Conservation (phyloP, 2,888 invertebrate species). For the Acleris sparsana region DNA sequence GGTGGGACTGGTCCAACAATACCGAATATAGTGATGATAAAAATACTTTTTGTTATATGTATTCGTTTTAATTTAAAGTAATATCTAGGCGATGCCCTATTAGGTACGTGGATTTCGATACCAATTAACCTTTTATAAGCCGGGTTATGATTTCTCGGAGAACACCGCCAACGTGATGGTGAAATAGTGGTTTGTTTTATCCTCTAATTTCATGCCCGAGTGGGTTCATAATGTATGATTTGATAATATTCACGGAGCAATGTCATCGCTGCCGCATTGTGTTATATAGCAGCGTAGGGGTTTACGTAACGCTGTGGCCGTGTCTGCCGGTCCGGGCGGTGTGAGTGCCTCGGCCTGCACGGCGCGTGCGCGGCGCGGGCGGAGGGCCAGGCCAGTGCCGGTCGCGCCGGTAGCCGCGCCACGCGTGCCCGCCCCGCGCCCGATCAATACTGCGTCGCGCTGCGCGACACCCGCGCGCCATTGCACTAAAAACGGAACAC, state of each 20-base stretch:
- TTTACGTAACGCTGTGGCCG: slow-evolving; percentile 32
- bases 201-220: not conserved
- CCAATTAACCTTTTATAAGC: not conserved
- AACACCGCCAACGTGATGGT: too few species aligned
- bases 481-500: slow-evolving; percentile 49
- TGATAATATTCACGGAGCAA: not conserved
- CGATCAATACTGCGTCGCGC: slow-evolving; percentile 53
- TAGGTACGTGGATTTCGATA: not conserved
- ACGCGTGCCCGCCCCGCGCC: slow-evolving; percentile 64
- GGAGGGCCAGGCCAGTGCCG: slow-evolving; percentile 66
- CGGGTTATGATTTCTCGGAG: too few species aligned
- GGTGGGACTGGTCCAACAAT: slow-evolving; percentile 7
- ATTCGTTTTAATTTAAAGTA: not conserved
- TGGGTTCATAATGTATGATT: not conserved
- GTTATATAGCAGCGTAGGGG: not conserved
- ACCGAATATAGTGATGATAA: not conserved
- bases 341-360: slow-evolving; percentile 37
- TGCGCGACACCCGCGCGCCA: slow-evolving; percentile 43
- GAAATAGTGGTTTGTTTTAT: too few species aligned
- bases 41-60: not conserved
- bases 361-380: slow-evolving; percentile 69
- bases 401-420: slow-evolving; percentile 77
- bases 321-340: slow-evolving; percentile 15
- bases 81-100: not conserved
- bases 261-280: slow-evolving; percentile 7